Percentiles rank a stretch among this genome's conserved stretches.
These are phyloP conservation scores for Gallinago nigripennis DNA, from an alignment of 2,797 vertebrate species.

Conservation along the genomic window DNA sequence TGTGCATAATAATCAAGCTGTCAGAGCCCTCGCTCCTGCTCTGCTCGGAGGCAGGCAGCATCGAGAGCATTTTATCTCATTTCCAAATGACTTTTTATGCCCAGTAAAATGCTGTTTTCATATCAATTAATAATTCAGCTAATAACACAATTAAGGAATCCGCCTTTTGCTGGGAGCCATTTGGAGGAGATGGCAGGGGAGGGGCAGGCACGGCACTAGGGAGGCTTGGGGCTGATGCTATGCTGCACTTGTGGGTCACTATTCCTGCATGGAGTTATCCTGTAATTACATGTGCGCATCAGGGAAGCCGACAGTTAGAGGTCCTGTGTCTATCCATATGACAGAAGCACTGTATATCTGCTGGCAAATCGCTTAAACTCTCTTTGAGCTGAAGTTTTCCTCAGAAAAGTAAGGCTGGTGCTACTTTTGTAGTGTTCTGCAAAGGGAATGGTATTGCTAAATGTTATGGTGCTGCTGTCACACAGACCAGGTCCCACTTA, in stretches of 20 bases:
- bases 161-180: constrained; percentile 57
- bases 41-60: constrained; percentile 41
- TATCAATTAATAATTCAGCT: constrained; percentile 80
- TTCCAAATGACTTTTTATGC: constrained; percentile 76
- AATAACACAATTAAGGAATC: constrained; percentile 76
- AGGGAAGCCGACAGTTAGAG: neutral
- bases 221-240: neutral
- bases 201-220: neutral
- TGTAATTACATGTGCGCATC: neutral
- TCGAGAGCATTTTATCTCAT: constrained; percentile 71
- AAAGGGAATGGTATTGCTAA: fast-evolving
- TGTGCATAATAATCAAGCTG: constrained; percentile 70
- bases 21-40: constrained; percentile 51
- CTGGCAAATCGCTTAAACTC: neutral
- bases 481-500: neutral
- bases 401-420: neutral
- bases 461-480: neutral
- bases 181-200: constrained; percentile 49
- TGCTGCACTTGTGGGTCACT: neutral
- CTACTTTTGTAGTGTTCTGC: neutral
- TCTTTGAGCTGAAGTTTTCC: neutral
- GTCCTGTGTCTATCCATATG: neutral
- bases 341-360: neutral
- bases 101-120: constrained; percentile 77
- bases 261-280: neutral